Conservation (phyloP, 2,888 invertebrate genomes). For the Pyrgus malvae region DNA sequence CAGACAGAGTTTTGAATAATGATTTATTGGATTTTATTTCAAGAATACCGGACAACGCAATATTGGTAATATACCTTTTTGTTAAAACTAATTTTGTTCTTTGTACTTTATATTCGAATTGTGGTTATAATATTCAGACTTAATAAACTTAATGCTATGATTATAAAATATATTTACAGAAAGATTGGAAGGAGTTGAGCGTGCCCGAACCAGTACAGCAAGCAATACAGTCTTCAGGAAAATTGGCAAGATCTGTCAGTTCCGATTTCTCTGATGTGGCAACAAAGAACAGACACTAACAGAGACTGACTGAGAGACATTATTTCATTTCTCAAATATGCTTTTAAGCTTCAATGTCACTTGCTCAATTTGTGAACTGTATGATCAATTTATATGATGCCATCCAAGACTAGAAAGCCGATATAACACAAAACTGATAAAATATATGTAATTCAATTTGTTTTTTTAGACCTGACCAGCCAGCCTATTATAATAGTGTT, state of each 20-base stretch:
- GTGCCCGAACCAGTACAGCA: conserved; percentile 61
- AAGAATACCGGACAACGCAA: conserved; percentile 65
- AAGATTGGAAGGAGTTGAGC: conserved; percentile 67
- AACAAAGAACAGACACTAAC: not conserved
- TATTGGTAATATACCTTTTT: conserved; percentile 54
- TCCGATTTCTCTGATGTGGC: conserved; percentile 6
- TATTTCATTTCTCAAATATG: no score
- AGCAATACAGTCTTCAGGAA: conserved; percentile 26
- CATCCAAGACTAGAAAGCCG: no score
- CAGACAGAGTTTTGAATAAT: conserved; percentile 61
- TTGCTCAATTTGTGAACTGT: no score
- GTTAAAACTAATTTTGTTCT: not conserved
- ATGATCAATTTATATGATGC: no score
- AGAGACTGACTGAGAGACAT: no score
- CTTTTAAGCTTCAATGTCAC: no score
- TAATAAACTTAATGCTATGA: not conserved
- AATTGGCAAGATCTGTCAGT: conserved; percentile 35
- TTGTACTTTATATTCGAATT: conserved; percentile 6
- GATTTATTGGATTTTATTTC: conserved; percentile 69
- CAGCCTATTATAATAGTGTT: no score
- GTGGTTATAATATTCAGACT: conserved; percentile 16
- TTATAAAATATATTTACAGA: conserved; percentile 46
- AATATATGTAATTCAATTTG: no score
- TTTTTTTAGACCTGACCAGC: no score
- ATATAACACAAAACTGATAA: no score